Percentiles rank a stretch among this genome's conserved stretches.
Evolutionary conservation across 2,113 vertebrate species (phyloP).

Genomic region (Parus major): DNA sequence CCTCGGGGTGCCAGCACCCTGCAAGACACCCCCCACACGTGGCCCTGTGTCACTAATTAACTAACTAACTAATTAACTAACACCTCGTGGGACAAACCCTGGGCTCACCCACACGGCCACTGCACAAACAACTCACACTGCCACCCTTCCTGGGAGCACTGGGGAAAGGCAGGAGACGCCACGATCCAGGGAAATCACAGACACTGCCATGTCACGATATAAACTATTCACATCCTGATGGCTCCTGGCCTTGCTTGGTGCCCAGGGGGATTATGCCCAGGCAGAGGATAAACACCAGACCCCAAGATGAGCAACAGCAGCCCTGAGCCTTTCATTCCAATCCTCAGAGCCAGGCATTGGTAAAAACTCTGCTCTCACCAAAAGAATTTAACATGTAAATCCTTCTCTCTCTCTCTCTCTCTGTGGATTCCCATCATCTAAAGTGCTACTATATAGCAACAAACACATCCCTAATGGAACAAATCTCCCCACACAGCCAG

Average conservation of each 20-base stretch:
- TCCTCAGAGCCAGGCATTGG: neutral
- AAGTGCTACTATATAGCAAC: neutral
- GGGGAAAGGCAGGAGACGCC: neutral
- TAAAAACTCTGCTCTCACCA: neutral
- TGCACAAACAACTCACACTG: accelerated
- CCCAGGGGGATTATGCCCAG: neutral
- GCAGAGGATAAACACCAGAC: neutral
- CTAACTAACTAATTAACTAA: neutral
- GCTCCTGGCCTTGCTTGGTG: neutral
- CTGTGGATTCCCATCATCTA: neutral
- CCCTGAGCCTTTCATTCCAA: neutral
- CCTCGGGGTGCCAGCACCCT: neutral
- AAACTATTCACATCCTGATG: neutral
- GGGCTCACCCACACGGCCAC: neutral
- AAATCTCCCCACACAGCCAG: conserved; percentile 62
- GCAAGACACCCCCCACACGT: accelerated
- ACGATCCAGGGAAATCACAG: accelerated
- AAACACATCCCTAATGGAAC: conserved; percentile 47
- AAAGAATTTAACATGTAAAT: neutral
- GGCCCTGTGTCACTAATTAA: neutral
- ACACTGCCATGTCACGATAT: accelerated
- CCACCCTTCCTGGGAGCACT: accelerated
- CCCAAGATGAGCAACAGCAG: neutral
- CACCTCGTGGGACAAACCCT: accelerated
- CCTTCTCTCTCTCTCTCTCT: neutral